phyloP scores from a whole-genome alignment of 2,797 vertebrate genomes.

The Tapirus indicus region DNA sequence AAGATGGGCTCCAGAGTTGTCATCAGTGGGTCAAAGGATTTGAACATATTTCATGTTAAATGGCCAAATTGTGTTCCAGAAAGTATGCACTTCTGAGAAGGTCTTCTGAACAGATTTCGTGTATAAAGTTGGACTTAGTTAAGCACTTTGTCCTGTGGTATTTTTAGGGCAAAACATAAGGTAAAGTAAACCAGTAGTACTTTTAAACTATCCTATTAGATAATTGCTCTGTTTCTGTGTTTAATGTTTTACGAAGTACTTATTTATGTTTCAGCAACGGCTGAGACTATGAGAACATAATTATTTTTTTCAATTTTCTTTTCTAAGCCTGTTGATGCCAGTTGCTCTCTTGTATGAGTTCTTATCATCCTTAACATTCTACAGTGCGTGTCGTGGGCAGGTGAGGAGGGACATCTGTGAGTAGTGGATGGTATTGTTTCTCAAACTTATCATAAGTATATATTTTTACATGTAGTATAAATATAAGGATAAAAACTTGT shows the following conservation, averaged over 20 bases:
- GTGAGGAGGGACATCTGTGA: neutral
- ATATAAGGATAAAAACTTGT: neutral
- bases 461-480: neutral
- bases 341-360: neutral
- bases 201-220: neutral
- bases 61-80: constrained; percentile 4
- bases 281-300: neutral
- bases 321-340: too few species aligned
- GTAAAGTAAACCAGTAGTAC: neutral
- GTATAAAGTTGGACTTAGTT: neutral
- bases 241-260: neutral
- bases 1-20: neutral
- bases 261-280: neutral
- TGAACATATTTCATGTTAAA: neutral
- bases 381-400: neutral
- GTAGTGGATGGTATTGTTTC: neutral
- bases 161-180: constrained; percentile 35
- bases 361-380: neutral
- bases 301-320: neutral
- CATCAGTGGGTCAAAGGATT: neutral
- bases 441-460: neutral
- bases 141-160: neutral
- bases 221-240: neutral
- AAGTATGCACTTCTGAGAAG: neutral
- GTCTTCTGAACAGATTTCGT: neutral